These are phyloP conservation scores for Mixornis gularis DNA, from an alignment of 2,113 vertebrate genomes.

Conservation along the genomic window DNA sequence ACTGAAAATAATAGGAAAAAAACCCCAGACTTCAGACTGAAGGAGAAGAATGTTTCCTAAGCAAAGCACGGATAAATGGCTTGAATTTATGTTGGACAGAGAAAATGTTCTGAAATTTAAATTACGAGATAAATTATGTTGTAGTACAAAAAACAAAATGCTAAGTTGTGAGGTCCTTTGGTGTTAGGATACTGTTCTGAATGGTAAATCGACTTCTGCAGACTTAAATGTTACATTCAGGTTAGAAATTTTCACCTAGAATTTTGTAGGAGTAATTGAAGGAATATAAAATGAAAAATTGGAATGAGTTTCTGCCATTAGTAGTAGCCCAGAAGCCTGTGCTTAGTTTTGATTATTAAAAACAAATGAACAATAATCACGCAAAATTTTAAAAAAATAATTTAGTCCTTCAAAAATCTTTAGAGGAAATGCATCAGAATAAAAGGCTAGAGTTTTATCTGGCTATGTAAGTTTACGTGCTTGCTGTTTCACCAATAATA, in stretches of 20 bases:
- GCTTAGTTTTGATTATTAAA: neutral
- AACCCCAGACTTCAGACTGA: neutral
- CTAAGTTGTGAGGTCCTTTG: neutral
- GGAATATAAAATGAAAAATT: neutral
- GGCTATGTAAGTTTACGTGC: neutral
- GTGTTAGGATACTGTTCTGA: neutral
- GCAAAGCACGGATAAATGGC: neutral
- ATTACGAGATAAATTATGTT: neutral
- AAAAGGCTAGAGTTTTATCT: neutral
- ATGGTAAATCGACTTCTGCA: neutral
- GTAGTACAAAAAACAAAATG: neutral
- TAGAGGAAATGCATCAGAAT: neutral
- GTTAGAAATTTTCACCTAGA: neutral
- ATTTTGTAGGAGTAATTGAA: neutral
- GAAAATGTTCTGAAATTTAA: neutral
- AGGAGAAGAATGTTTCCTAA: neutral
- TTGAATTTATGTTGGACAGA: neutral
- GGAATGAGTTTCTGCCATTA: neutral
- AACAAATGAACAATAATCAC: neutral
- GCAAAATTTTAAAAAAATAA: neutral
- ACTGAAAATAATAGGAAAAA: neutral
- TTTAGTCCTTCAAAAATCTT: neutral
- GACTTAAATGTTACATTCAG: neutral
- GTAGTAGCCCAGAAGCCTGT: neutral
- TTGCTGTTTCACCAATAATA: neutral